These are phyloP conservation scores for Pipistrellus pygmaeus DNA, from an alignment of 2,797 vertebrate genomes.

Conservation along the genomic window DNA sequence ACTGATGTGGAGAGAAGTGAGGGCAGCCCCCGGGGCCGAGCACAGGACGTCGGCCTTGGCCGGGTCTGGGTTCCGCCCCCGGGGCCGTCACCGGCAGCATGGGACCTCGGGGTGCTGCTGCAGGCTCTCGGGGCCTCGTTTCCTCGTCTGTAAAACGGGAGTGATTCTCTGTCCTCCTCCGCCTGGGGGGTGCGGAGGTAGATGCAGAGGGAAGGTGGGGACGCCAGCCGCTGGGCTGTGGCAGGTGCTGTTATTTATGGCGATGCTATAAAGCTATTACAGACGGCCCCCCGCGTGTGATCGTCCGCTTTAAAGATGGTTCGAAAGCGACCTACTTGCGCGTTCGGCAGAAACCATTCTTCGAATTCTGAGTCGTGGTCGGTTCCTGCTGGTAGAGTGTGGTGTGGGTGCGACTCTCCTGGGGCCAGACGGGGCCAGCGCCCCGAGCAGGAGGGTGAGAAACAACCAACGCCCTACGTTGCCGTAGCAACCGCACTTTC, in stretches of 20 bases:
- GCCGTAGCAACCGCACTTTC: background rate
- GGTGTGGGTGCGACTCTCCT: rapidly evolving
- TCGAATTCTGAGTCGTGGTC: background rate
- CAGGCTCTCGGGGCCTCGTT: background rate
- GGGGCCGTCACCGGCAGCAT: background rate
- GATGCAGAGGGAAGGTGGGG: background rate
- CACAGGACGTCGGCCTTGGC: background rate
- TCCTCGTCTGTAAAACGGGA: background rate
- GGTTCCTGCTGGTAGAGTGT: background rate
- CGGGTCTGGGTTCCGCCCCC: background rate
- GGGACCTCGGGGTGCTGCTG: background rate
- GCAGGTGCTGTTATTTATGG: background rate
- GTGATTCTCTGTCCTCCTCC: background rate
- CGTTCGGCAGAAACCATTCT: background rate
- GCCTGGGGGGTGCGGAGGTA: background rate
- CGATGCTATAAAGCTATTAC: background rate
- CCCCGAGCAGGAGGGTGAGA: background rate
- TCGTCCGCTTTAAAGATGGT: too few relatives aligned
- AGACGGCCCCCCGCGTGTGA: background rate
- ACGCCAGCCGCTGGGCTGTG: rapidly evolving
- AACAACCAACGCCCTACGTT: background rate
- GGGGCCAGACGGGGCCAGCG: background rate
- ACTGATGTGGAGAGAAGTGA: rapidly evolving
- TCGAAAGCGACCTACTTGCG: background rate
- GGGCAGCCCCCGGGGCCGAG: background rate